Percentiles rank a stretch among this genome's conserved stretches.
Evolutionary conservation across 2,113 vertebrate genomes (phyloP).

Genomic region (Dryoscopus gambensis): DNA sequence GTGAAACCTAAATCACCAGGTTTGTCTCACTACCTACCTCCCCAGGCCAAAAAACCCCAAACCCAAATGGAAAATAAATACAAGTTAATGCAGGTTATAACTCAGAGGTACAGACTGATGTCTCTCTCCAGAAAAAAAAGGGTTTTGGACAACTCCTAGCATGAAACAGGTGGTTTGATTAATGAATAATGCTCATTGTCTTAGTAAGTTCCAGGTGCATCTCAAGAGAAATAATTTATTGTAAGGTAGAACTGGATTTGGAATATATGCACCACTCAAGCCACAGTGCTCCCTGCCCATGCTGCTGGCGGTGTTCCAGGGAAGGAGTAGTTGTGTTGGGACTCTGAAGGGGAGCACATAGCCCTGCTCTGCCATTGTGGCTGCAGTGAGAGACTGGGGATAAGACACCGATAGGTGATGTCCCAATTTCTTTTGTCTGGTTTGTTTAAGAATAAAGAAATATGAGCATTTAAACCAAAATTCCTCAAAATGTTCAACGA

Average conservation of each 20-base stretch:
- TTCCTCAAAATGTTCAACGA: background rate
- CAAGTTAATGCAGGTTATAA: background rate
- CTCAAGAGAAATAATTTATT: background rate
- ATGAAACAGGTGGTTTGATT: background rate
- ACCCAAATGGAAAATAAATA: background rate
- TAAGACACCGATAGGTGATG: background rate
- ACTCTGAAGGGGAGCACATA: background rate
- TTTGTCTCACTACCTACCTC: background rate
- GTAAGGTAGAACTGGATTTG: background rate
- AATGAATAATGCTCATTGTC: background rate
- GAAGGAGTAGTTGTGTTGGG: background rate
- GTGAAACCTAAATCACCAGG: background rate
- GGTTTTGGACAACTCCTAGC: background rate
- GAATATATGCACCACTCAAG: background rate
- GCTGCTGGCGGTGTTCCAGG: background rate
- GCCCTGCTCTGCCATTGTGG: background rate
- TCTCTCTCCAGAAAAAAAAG: background rate
- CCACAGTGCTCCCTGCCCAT: background rate
- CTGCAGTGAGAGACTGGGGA: background rate
- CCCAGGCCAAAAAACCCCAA: background rate
- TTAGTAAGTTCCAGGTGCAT: background rate
- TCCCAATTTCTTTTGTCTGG: background rate
- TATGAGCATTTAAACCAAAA: background rate
- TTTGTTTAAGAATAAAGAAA: background rate
- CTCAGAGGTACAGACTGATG: background rate